Evolutionary conservation across 2,797 vertebrate genomes (phyloP), one percentile per base, ranked within the genome.

Genomic region (Podargus strigoides): DNA sequence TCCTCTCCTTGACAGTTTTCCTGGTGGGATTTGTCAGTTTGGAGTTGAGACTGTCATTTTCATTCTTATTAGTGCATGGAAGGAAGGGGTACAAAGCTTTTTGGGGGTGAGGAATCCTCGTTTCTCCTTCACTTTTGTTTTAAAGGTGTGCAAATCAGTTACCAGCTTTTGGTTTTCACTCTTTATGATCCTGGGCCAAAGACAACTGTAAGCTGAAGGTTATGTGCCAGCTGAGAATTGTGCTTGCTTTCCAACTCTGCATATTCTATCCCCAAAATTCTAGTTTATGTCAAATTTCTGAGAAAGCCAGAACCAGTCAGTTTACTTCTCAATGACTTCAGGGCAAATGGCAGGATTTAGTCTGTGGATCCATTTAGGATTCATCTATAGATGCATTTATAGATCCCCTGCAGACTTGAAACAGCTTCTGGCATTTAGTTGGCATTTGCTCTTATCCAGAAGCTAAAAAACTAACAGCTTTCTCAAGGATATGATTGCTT

Each of bases 41-140:
- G 37, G 19, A 36, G 44, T 32, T 75, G 24, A 50, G 22, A 23
- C 10, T 39, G 12, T 62, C 1, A 0, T 34, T 17, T 63, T 34
- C 4, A 1, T 21, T 59, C 26, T 62, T 23, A 21, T 21, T 44
- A 69, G 24, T 2, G 14, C 9, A 2, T 1, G 6, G 49, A 55
- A 72, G 36, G 30, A 55, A 64, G 14, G 22, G 11, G 27, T 17
- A 27, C 50, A 42, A 64, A 87, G 14, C 2, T 64, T 79, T 70
- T 47, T 2, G 3, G 17, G 5, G 10, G 1, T n/a, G 24, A 12
- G 9, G 30, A 56, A 55, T 26, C 42, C 52, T 82, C 1, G 0
- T 73, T 47, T 47, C 72, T 87, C 17, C 73, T 82, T 82, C 26
- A 1, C 10, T 64, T 52, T 36, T 34, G 5, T 30, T 87, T 53